Evolutionary conservation across 2,113 vertebrate genomes (phyloP).

Genomic region (Tinamus guttatus): DNA sequence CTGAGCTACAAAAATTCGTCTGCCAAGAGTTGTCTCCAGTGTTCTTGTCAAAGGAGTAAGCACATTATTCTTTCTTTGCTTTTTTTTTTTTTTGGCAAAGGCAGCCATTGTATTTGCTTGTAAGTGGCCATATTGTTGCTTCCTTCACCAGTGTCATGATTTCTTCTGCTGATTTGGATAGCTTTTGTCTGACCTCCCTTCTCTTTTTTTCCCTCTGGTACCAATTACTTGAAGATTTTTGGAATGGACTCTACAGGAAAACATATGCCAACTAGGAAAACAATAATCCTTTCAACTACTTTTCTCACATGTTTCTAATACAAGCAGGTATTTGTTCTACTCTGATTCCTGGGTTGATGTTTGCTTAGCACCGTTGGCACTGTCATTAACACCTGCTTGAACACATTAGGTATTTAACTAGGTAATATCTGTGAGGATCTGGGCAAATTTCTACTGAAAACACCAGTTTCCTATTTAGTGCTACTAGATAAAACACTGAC

Average conservation of each 20-base stretch:
- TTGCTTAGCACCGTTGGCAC: neutral
- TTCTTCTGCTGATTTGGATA: neutral
- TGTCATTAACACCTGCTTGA: neutral
- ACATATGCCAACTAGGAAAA: slow-evolving; percentile 3
- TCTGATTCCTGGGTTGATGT: neutral
- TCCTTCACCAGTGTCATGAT: neutral
- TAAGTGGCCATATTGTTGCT: neutral
- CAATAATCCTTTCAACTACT: neutral
- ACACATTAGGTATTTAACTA: neutral
- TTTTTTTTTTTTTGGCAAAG: neutral
- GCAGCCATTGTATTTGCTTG: neutral
- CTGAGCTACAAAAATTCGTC: neutral
- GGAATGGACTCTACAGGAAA: neutral
- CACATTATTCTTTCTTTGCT: neutral
- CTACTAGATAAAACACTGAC: neutral
- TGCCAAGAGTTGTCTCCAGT: neutral
- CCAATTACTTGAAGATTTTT: slow-evolving; percentile 45
- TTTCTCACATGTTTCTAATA: neutral
- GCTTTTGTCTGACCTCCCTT: slow-evolving; percentile 1
- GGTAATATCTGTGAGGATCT: neutral
- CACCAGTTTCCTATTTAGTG: neutral
- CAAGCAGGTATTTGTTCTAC: neutral
- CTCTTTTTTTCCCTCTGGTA: slow-evolving; percentile 36
- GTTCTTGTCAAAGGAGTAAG: neutral
- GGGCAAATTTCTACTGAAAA: neutral